phyloP scores from a whole-genome alignment of 92 coral and sea anemone genomes.

The Isaurus tuberculatus region DNA sequence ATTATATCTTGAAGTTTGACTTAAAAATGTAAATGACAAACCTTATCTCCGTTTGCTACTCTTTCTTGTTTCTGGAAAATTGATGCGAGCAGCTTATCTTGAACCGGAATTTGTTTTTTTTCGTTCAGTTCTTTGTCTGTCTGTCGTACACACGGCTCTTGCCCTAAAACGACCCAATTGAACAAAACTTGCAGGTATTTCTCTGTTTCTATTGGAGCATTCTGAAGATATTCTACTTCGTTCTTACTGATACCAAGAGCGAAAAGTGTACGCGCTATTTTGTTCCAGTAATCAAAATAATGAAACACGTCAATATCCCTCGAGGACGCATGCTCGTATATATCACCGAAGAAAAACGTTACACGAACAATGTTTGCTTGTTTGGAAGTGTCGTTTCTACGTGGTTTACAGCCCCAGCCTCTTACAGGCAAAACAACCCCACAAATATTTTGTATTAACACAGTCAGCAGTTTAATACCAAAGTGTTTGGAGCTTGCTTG shows the following conservation, averaged over 20 bases:
- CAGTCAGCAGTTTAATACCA: slow-evolving; percentile 45
- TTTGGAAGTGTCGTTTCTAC: slow-evolving; percentile 32
- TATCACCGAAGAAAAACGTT: slow-evolving; percentile 21
- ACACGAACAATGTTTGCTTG: slow-evolving; percentile 48
- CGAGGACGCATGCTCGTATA: slow-evolving; percentile 42
- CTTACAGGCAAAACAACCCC: slow-evolving; percentile 27
- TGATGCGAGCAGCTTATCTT: slow-evolving; percentile 26
- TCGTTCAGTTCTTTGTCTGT: slow-evolving; percentile 3
- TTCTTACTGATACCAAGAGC: slow-evolving; percentile 20
- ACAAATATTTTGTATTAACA: slow-evolving; percentile 49
- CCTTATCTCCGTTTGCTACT: slow-evolving; percentile 23
- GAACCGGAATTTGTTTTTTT: background rate
- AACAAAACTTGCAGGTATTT: slow-evolving; percentile 16
- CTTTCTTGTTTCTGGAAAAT: slow-evolving; percentile 39
- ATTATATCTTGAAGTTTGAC: no score
- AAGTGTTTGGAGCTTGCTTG: slow-evolving; percentile 43
- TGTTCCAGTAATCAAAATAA: slow-evolving; percentile 43
- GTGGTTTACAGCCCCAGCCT: slow-evolving; percentile 44
- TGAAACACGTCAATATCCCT: slow-evolving; percentile 47
- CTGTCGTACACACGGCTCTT: slow-evolving; percentile 10
- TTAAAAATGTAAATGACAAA: background rate
- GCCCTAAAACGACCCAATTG: slow-evolving; percentile 30
- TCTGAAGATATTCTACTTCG: slow-evolving; percentile 36
- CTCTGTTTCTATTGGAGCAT: slow-evolving; percentile 12
- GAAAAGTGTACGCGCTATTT: slow-evolving; percentile 27